Evolutionary conservation across 2,797 vertebrate genomes (phyloP).

Genomic region (Ptychadena robeensis): DNA sequence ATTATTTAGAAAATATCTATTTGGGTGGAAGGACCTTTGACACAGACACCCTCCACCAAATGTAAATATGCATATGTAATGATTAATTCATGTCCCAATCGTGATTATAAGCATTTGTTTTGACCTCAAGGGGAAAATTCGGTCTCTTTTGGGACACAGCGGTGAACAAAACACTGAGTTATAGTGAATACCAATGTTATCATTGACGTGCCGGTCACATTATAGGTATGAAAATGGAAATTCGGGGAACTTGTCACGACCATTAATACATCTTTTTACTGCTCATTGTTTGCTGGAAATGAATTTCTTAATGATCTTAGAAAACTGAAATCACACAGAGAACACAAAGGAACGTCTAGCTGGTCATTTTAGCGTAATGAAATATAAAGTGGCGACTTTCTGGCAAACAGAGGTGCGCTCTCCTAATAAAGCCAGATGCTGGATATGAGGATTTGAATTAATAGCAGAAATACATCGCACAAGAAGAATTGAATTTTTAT

Average conservation of each 20-base stretch:
- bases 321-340: slow-evolving; percentile 37
- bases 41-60: background rate
- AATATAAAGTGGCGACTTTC: slow-evolving; percentile 32
- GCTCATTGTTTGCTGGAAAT: slow-evolving; percentile 43
- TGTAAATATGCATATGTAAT: background rate
- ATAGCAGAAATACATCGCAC: slow-evolving; percentile 9
- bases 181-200: background rate
- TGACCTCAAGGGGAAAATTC: background rate
- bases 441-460: slow-evolving; percentile 27
- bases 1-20: background rate
- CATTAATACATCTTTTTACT: slow-evolving; percentile 29
- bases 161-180: background rate
- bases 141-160: background rate
- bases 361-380: slow-evolving; percentile 25
- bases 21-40: background rate
- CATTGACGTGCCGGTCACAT: background rate
- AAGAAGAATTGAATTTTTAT: slow-evolving; percentile 44
- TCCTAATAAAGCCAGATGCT: slow-evolving; percentile 37
- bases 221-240: slow-evolving; percentile 18
- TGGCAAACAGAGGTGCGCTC: background rate
- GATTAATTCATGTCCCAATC: background rate
- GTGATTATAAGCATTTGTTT: background rate
- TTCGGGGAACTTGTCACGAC: slow-evolving; percentile 38
- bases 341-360: slow-evolving; percentile 16
- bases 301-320: slow-evolving; percentile 41